These are phyloP conservation scores for Pteronura brasiliensis DNA, from an alignment of 2,113 vertebrate species.

Conservation along the genomic window DNA sequence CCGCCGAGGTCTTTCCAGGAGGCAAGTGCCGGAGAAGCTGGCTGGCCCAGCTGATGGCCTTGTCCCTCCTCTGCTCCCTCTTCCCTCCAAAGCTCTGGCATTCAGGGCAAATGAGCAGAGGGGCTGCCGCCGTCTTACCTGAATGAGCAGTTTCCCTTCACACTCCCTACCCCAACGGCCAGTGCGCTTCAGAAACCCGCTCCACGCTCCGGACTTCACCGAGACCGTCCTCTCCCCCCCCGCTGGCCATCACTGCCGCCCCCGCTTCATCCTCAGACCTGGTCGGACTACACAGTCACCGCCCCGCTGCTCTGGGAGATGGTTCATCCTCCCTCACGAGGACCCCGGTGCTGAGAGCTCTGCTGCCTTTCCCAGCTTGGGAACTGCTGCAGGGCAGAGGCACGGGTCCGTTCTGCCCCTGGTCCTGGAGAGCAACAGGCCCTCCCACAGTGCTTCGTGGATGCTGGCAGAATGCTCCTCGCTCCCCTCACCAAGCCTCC, in stretches of 20 bases:
- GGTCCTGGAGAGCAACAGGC: too few species aligned
- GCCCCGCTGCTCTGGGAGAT: neutral
- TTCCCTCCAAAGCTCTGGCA: neutral
- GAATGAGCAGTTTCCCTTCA: neutral
- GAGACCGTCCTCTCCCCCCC: neutral
- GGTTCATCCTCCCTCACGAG: neutral
- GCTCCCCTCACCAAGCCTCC: neutral
- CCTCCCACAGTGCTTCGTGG: neutral
- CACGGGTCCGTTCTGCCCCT: too few species aligned
- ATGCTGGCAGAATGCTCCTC: too few species aligned
- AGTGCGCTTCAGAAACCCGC: neutral
- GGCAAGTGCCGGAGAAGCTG: too few species aligned
- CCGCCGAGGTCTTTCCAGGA: neutral
- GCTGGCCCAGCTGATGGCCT: neutral
- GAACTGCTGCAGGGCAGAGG: neutral
- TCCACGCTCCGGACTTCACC: fast-evolving
- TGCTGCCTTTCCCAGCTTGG: neutral
- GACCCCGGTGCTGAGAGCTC: neutral
- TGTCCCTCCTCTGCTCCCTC: neutral
- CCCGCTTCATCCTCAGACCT: neutral
- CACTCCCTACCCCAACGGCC: neutral
- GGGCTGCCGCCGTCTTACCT: fast-evolving
- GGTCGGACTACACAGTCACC: fast-evolving
- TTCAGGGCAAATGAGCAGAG: neutral
- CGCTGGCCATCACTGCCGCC: neutral